These are phyloP conservation scores for Eupeodes luniger DNA, from an alignment of 2,888 invertebrate genomes.

Conservation along the genomic window DNA sequence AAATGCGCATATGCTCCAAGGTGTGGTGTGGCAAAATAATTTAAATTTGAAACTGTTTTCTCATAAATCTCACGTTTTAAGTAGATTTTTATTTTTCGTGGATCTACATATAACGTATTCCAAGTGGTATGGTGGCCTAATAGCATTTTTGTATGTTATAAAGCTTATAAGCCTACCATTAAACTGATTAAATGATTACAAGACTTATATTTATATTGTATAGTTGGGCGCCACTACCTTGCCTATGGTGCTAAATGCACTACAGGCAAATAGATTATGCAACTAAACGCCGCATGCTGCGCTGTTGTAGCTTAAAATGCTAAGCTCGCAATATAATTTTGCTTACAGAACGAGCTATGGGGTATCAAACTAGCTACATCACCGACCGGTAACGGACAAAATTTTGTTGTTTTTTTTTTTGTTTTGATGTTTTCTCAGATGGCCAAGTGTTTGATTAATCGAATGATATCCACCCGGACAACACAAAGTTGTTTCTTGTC, in stretches of 20 bases:
- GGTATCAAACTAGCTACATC: background rate
- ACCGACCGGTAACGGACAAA: slow-evolving; percentile 30
- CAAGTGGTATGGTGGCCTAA: slow-evolving; percentile 24
- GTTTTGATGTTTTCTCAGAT: slow-evolving; percentile 34
- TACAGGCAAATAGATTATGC: slow-evolving; percentile 45
- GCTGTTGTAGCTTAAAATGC: slow-evolving; percentile 14
- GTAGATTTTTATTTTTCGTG: slow-evolving; percentile 54
- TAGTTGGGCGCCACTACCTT: slow-evolving; percentile 55
- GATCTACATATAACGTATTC: background rate
- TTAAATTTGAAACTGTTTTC: slow-evolving; percentile 62
- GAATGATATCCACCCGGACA: slow-evolving; percentile 62
- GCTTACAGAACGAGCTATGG: slow-evolving; percentile 4
- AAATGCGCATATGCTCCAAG: slow-evolving; percentile 22
- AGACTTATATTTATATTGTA: slow-evolving; percentile 14
- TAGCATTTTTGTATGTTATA: slow-evolving; percentile 47
- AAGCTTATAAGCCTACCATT: slow-evolving; percentile 60
- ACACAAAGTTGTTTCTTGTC: slow-evolving; percentile 67
- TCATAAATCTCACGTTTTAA: slow-evolving; percentile 67
- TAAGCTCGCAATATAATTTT: slow-evolving; percentile 6
- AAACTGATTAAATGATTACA: slow-evolving; percentile 66
- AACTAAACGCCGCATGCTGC: slow-evolving; percentile 15
- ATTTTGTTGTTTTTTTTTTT: background rate
- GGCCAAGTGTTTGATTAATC: slow-evolving; percentile 68
- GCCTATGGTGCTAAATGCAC: background rate
- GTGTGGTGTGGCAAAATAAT: slow-evolving; percentile 62